Evolutionary conservation across 2,113 vertebrate genomes (phyloP), one percentile per base, ranked within the genome.

Genomic region (Eolophus roseicapilla): DNA sequence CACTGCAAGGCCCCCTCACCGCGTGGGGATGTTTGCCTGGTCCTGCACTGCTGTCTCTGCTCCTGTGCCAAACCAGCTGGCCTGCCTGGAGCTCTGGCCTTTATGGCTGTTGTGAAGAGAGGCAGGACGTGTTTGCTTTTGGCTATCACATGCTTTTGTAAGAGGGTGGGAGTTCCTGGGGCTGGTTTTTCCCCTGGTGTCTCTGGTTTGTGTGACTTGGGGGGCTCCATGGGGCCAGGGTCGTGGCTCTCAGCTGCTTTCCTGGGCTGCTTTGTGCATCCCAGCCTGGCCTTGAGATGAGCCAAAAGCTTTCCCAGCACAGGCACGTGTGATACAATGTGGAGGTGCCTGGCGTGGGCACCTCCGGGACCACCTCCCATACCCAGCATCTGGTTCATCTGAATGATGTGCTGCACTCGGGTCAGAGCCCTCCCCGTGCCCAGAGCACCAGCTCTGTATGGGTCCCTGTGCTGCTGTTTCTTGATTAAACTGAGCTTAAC

Each of bases 31-130:
- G 86, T 93, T 97, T 93, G 76, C 90, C 93, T 78, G 69, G 64
- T 95, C 93, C 93, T 27, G 6, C 46, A 19, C 79, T 65, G 75
- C 94, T 0, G 46, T 68, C 62, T 85, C 93, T 82, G 71, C 95
- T 88, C 76, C 88, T 67, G 43, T 90, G 90, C 96, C 92, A 93
- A 93, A 46, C 76, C 93, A 88, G 92, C 90, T 96, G 95, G 90
- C 82, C 81, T 94, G 93, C 92, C 76, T 88, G 88, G 37, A 93
- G 82, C 95, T 96, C 92, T 86, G 90, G 94, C 90, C 94, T 75
- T 95, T 74, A 35, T 0, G 21, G 46, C 85, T 80, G 50, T 83
- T 92, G 64, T 75, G 82, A 81, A 77, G 76, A 86, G 82, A 89
- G 92, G 82, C 90, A 92, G 92, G 80, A 88, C 9, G 2, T 79